Evolutionary conservation across 2,888 invertebrate species (phyloP), one percentile per base, ranked within the genome.

Genomic region (Trissonchulus latispiculum): DNA sequence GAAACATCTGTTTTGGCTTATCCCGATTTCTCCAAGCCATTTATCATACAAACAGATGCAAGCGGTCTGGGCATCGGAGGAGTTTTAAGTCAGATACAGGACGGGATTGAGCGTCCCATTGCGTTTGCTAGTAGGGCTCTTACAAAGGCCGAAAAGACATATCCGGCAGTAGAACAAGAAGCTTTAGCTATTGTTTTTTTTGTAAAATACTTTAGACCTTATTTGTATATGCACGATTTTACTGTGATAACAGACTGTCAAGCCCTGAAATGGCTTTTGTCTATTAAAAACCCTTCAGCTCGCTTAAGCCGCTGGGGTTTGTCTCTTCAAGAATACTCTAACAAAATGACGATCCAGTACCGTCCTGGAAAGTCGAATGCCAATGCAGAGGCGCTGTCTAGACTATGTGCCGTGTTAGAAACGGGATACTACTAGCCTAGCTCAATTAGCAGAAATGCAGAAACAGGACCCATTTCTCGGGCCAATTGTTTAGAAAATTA

Each of bases 221-320:
- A 72, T 48, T 28, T 76, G 0, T 74, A 71, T 28, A 29, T 70
- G 2, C 68, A 70, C 0, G 70, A 75, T 23, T 69, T 71, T 29
- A 31, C 66, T 0, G 59, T 75, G 0, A 68, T 71, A 8, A 72
- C 73, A 0, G 75, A 76, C 67, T 75, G 75, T 66, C 73, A 69
- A 18, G 73, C 76, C 0, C 70, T 76, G 18, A 72, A 68, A 36
- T 72, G 70, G 33, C 62, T 76, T 0, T 3, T 84, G 75, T 76
- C 78, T 0, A 61, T 85, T 1, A 84, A 84, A 74, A 79, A 84
- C 2, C 83, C 83, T 0, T 79, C 81, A 28, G 84, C 84, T 18
- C 74, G 85, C 36, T 75, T 86, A 0, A 83, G 83, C 0, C 73
- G 86, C 59, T 86, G 85, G 86, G 81, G 83, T 0, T 70, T 86